These are phyloP conservation scores for Gadopsis marmoratus DNA, from an alignment of 2,797 vertebrate species.

Conservation along the genomic window DNA sequence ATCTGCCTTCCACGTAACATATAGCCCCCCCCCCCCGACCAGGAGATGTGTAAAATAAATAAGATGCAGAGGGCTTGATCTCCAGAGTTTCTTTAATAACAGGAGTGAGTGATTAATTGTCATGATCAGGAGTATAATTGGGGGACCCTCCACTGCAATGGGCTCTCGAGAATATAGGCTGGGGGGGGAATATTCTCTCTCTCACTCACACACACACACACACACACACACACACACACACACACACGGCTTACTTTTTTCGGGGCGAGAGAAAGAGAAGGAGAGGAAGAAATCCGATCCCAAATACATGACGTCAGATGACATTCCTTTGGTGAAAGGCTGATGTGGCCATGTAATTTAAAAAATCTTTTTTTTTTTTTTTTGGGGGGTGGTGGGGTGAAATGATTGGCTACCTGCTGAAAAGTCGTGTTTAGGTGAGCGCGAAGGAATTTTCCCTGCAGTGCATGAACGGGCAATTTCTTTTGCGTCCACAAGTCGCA, in stretches of 20 bases:
- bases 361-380: conserved; percentile 6
- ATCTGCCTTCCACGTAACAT: conserved; percentile 41
- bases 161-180: conserved; percentile 73
- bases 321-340: conserved; percentile 81
- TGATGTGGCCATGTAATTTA: conserved; percentile 76
- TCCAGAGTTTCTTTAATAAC: conserved; percentile 26
- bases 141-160: conserved; percentile 15
- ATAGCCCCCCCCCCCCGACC: no score
- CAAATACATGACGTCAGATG: conserved; percentile 84
- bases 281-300: conserved; percentile 77
- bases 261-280: conserved; percentile 21
- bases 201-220: conserved; percentile 21
- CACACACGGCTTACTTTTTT: conserved; percentile 30
- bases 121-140: conserved; percentile 30
- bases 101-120: conserved; percentile 31
- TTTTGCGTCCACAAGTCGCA: conserved; percentile 56
- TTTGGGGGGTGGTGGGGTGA: background rate
- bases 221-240: conserved; percentile 21
- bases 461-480: conserved; percentile 68
- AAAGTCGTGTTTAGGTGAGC: conserved; percentile 65
- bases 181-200: conserved; percentile 70
- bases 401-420: conserved; percentile 42
- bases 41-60: background rate
- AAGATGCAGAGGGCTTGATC: conserved; percentile 15
- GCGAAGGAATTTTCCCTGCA: conserved; percentile 49